Evolutionary conservation across 53 echinoderm and acorn worm genomes (phyloP).

Genomic region (Paracentrotus lividus): DNA sequence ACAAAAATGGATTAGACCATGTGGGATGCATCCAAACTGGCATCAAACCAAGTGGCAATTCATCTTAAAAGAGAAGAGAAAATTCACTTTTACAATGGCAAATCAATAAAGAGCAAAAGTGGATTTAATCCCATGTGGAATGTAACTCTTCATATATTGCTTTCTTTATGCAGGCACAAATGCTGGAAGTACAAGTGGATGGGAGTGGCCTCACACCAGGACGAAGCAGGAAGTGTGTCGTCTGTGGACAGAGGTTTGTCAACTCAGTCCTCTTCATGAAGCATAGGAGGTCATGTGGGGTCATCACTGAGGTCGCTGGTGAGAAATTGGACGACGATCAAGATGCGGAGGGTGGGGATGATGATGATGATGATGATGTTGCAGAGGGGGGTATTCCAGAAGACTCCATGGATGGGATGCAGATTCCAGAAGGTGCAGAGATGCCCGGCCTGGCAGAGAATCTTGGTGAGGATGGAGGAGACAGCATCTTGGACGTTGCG

Average conservation of each 20-base stretch:
- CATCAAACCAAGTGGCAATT: no score
- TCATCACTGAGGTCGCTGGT: slow-evolving; percentile 78
- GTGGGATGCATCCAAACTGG: no score
- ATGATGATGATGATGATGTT: slow-evolving; percentile 10
- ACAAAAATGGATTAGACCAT: no score
- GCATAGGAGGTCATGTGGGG: slow-evolving; percentile 87
- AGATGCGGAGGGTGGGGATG: slow-evolving; percentile 73
- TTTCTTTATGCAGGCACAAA: background rate
- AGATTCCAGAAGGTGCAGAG: background rate
- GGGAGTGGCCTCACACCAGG: slow-evolving; percentile 71
- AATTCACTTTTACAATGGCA: no score
- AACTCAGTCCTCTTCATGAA: slow-evolving; percentile 93
- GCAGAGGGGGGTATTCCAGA: slow-evolving; percentile 1
- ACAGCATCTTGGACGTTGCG: background rate
- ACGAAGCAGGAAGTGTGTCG: slow-evolving; percentile 85
- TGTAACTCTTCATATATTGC: background rate
- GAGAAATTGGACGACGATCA: slow-evolving; percentile 78
- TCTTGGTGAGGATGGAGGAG: slow-evolving; percentile 22
- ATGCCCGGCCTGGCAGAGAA: background rate
- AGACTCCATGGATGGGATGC: background rate
- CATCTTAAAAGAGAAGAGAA: background rate
- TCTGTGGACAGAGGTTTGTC: slow-evolving; percentile 84
- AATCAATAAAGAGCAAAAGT: background rate
- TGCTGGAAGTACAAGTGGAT: background rate
- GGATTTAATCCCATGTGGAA: background rate